Evolutionary conservation across 2,888 invertebrate species (phyloP).

Genomic region (Micropterix aruncella): DNA sequence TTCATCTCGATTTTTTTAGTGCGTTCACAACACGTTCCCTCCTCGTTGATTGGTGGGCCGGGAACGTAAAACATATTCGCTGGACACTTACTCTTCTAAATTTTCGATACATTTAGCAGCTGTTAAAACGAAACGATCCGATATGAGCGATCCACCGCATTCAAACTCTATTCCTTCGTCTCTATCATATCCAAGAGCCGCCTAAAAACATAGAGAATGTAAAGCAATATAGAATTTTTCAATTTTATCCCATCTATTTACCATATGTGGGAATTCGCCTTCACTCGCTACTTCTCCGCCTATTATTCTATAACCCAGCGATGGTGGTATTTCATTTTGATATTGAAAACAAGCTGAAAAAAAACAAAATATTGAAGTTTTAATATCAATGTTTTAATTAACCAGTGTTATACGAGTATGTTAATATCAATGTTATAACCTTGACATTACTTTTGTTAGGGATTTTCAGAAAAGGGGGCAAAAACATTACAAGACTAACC

Average conservation of each 20-base stretch:
- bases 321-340: slow-evolving; percentile 16
- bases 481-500: too few relatives aligned
- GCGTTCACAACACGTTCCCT: too few relatives aligned
- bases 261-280: slow-evolving; percentile 25
- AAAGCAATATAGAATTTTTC: not conserved
- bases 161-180: slow-evolving; percentile 22
- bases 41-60: too few relatives aligned
- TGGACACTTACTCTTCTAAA: slow-evolving; percentile 19
- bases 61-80: not conserved
- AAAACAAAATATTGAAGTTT: slow-evolving; percentile 1
- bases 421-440: too few relatives aligned
- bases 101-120: slow-evolving; percentile 32
- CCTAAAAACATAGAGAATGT: slow-evolving; percentile 18
- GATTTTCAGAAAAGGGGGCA: too few relatives aligned
- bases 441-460: too few relatives aligned
- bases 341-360: slow-evolving; percentile 30
- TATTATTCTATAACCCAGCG: slow-evolving; percentile 24
- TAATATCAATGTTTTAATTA: not conserved
- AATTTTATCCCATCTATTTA: slow-evolving; percentile 2
- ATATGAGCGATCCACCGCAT: slow-evolving; percentile 30
- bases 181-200: slow-evolving; percentile 25
- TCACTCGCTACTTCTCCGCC: slow-evolving; percentile 23
- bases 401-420: not conserved
- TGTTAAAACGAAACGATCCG: slow-evolving; percentile 23
- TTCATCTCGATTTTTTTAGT: too few relatives aligned